Evolutionary conservation across 2,888 invertebrate genomes (phyloP), one percentile per base, ranked within the genome.

Genomic region (Julus scanicus): DNA sequence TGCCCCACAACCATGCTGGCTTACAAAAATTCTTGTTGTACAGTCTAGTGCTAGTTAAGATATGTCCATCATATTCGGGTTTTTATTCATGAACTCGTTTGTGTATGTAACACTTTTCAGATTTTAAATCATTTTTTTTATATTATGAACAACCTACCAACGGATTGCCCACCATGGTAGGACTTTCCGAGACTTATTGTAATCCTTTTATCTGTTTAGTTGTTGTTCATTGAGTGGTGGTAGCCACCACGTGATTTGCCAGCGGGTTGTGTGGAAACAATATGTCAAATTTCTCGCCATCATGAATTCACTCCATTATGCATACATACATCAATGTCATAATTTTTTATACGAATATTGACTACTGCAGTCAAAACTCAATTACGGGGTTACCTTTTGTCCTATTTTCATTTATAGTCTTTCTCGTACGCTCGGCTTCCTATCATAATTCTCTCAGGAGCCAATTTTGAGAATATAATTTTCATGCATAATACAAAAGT

Each of bases 381-480:
- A 80, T 80, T 80, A 80, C 80, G 80, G 80, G 80, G 80, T 80
- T 80, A 80, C 80, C 80, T 80, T 80, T 80, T 80, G 80, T 80
- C 80, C 80, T 37, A 80, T 80, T 37, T 80, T 80, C 80, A 80
- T 80, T 80, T 80, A 80, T 80, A 80, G 80, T 80, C 37, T 80
- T 80, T 80, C 80, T 11, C 80, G 37, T 37, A 37, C 80, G 80
- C 80, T 80, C 80, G 80, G 13, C 80, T 80, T 80, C 37, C 80
- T 13, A 37, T 80, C 37, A 29, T 37, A 80, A 80, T 80, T 80
- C 80, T 80, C 80, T 37, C 80, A 80, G 80, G 80, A 80, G 80
- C 80, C 80, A 37, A 80, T 80, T 80, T 80, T 13, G 37, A 80
- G 80, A 37, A 29, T 37, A 80, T 37, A 80, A 80, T 80, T 80